phyloP scores from a whole-genome alignment of 1,140 invertebrate species.

The Pentalonia nigronervosa region DNA sequence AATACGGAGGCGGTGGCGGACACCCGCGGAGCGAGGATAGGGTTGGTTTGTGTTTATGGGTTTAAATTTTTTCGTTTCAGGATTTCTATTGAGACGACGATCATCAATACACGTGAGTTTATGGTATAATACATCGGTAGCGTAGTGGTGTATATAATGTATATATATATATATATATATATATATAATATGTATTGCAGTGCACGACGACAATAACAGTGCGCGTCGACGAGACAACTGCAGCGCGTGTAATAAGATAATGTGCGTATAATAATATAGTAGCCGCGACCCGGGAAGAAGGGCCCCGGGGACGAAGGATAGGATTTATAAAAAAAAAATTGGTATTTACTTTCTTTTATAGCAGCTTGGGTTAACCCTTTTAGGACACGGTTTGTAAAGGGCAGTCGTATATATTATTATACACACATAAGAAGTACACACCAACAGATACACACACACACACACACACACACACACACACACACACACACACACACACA shows the following conservation, averaged over 20 bases:
- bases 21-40: conserved; percentile 34
- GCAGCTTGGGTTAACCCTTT: conserved; percentile 45
- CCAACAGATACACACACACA: too few relatives aligned
- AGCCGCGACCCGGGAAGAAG: conserved; percentile 47
- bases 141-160: background rate
- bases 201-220: conserved; percentile 13
- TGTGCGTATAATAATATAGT: background rate
- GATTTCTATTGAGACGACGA: background rate
- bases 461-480: too few relatives aligned
- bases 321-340: conserved; percentile 59
- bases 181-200: too few relatives aligned
- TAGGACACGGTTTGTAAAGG: conserved; percentile 54
- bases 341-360: conserved; percentile 51
- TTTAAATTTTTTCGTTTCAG: background rate
- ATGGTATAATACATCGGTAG: background rate
- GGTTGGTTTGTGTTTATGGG: conserved; percentile 37
- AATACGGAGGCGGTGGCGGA: background rate
- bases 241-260: conserved; percentile 1
- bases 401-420: conserved; percentile 36
- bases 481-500: too few relatives aligned
- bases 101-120: background rate
- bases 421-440: conserved; percentile 41
- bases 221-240: background rate
- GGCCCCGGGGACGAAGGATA: background rate
- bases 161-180: too few relatives aligned